phyloP scores from a whole-genome alignment of 2,888 invertebrate species.

The Rhamphomyia laevipes region DNA sequence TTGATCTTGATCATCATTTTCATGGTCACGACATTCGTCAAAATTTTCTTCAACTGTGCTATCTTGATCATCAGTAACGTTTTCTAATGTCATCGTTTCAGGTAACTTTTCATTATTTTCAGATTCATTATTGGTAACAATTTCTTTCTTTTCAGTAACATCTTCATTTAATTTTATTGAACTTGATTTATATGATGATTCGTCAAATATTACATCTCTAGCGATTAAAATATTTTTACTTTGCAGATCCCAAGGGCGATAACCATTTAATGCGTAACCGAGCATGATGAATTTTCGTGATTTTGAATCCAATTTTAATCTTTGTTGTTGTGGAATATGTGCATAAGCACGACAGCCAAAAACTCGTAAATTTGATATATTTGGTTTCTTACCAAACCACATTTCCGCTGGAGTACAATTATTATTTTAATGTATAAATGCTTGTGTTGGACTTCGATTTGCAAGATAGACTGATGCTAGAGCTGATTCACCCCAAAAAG shows the following conservation, averaged over 20 bases:
- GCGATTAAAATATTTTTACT: constrained; percentile 3
- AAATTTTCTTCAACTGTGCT: neutral
- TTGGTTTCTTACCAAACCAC: constrained; percentile 11
- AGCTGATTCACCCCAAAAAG: constrained; percentile 8
- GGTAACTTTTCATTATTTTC: too few species aligned
- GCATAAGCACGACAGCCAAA: constrained; percentile 16
- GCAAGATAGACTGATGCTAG: constrained; percentile 6
- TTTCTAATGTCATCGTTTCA: too few species aligned
- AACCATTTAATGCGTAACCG: constrained; percentile 13
- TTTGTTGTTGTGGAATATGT: constrained; percentile 14
- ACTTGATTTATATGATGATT: neutral
- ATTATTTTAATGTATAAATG: neutral
- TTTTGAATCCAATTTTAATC: constrained; percentile 14
- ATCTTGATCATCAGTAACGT: too few species aligned
- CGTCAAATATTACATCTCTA: constrained; percentile 9
- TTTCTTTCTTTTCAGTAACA: too few species aligned
- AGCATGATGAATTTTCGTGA: constrained; percentile 10
- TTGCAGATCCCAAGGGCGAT: constrained; percentile 9
- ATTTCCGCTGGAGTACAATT: constrained; percentile 10
- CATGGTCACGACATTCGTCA: neutral
- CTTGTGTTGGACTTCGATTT: constrained; percentile 8
- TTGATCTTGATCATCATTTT: neutral
- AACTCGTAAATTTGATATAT: constrained; percentile 12
- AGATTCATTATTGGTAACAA: too few species aligned
- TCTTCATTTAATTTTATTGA: too few species aligned